Base-by-base conservation (phyloP, 2,888 invertebrate genomes). In the Sarcophaga carnaria region DNA sequence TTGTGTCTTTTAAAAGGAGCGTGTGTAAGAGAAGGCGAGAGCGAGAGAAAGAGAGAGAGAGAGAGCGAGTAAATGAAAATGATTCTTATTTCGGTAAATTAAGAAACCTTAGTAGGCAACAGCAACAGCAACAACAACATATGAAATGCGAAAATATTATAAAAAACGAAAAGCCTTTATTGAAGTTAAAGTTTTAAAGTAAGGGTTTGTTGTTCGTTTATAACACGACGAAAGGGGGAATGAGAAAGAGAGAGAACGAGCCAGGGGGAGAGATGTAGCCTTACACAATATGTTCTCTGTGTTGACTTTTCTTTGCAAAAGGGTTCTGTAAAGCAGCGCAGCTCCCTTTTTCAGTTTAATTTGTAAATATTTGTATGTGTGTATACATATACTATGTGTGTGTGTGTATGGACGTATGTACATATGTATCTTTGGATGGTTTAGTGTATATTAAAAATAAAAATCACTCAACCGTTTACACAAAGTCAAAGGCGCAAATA, bases 401-500 rank as follows among this genome's bases (percentile, higher is more conserved):
- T n/a, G 37, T 20, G 17, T 47, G 27, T 74, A 3, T 74, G 2
- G 6, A 27, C 14, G 6, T 76, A 37, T 54, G 37, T 67, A 47
- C n/a, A 10, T 67, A 8, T 64, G 25, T 25, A 25, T 27, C 6
- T 37, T 14, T 49, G 17, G 17, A 12, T 54, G 54, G 54, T 54
- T 54, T 37, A 8, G 54, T 54, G 27, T 76, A 14, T 17, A 54
- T 54, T 54, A 4, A 3, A 54, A 54, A 79, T 75, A 76, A 84
- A 78, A 84, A 81, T 84, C 79, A 84, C 71, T 87, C 84, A 81
- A 82, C 75, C 84, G 79, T 81, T 84, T 75, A 82, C 66, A 75
- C 84, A 87, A 82, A 87, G 81, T 87, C 84, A 87, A 87, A 87
- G 78, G 84, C 84, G 87, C 84, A 87, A 87, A 84, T 84, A 87